Percentiles rank a stretch among this genome's conserved stretches.
phyloP scores from a whole-genome alignment of 1,140 invertebrate species.

The Ceratosolen solmsi region DNA sequence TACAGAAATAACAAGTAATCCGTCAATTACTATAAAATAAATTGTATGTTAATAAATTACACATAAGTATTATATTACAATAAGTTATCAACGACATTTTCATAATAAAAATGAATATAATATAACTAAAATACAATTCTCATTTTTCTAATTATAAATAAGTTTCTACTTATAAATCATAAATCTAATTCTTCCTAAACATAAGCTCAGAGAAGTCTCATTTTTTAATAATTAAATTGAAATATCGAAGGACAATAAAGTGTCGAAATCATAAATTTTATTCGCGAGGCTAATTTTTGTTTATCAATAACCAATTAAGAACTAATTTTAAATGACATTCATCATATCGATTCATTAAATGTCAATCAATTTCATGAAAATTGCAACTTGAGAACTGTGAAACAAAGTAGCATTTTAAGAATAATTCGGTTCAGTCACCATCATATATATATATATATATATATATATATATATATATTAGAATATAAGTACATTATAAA shows the following conservation, averaged over 20 bases:
- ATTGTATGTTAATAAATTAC: background rate
- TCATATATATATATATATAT: background rate
- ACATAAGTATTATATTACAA: background rate
- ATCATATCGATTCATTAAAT: too few species aligned
- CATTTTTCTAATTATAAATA: too few species aligned
- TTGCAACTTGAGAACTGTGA: background rate
- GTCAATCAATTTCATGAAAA: too few species aligned
- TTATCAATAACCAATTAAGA: background rate
- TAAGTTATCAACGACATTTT: background rate
- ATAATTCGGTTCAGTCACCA: background rate
- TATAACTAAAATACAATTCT: background rate
- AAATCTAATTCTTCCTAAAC: background rate
- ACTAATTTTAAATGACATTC: background rate
- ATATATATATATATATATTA: background rate
- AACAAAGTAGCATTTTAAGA: background rate
- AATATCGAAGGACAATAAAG: background rate
- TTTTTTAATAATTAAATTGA: background rate
- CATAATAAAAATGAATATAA: background rate
- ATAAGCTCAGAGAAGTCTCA: constrained; percentile 7
- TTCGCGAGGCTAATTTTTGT: background rate
- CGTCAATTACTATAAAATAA: background rate
- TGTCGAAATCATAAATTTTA: background rate
- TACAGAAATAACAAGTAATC: background rate
- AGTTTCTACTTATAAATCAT: background rate
- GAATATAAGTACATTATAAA: too few species aligned